Conservation (phyloP, 2,888 invertebrate species). For the Diaprepes abbreviatus region DNA sequence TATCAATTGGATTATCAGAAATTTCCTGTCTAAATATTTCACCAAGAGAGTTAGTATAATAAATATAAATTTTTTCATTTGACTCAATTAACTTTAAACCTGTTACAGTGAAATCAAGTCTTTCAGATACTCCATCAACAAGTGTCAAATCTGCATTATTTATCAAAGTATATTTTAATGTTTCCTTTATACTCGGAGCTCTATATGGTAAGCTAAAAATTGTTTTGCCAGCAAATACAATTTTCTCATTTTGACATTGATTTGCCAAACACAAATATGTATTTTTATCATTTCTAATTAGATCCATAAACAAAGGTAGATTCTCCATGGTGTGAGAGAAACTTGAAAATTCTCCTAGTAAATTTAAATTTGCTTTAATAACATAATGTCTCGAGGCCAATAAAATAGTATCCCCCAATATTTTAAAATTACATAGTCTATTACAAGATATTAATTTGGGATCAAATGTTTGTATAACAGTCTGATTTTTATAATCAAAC, state of each 20-base stretch:
- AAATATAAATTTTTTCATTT: slow-evolving; percentile 49
- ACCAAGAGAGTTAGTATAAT: slow-evolving; percentile 53
- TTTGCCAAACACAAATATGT: slow-evolving; percentile 52
- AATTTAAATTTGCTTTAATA: slow-evolving; percentile 52
- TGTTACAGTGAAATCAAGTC: slow-evolving; percentile 50
- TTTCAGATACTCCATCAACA: slow-evolving; percentile 44
- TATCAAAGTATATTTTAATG: slow-evolving; percentile 49
- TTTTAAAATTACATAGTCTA: slow-evolving; percentile 51
- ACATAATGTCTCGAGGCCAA: slow-evolving; percentile 53
- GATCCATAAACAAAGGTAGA: slow-evolving; percentile 55
- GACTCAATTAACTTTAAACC: slow-evolving; percentile 54
- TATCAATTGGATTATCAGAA: slow-evolving; percentile 8
- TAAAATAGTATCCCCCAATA: slow-evolving; percentile 46
- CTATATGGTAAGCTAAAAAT: slow-evolving; percentile 54
- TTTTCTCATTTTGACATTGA: slow-evolving; percentile 52
- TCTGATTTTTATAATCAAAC: slow-evolving; percentile 48
- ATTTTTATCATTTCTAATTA: slow-evolving; percentile 40
- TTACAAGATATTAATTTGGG: slow-evolving; percentile 54
- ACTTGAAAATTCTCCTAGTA: slow-evolving; percentile 39
- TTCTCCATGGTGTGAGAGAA: slow-evolving; percentile 49
- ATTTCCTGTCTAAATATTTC: slow-evolving; percentile 56
- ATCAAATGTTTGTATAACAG: slow-evolving; percentile 45
- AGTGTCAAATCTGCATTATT: slow-evolving; percentile 49
- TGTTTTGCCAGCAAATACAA: slow-evolving; percentile 54
- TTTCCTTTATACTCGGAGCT: slow-evolving; percentile 52